phyloP scores from a whole-genome alignment of 2,888 invertebrate species.

The Nemurella pictetii region DNA sequence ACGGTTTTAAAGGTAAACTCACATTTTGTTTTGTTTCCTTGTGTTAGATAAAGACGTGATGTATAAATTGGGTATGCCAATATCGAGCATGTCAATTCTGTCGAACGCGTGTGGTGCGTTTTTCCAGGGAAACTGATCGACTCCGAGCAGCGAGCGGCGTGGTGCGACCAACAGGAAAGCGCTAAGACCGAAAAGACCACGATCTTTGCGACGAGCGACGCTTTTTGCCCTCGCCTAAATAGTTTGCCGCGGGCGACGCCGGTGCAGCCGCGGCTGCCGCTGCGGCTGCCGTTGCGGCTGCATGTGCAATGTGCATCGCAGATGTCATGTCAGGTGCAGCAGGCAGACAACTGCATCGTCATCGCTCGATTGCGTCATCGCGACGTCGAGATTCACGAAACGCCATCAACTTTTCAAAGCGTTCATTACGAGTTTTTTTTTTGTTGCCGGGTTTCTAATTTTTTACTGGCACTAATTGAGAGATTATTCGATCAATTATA shows the following conservation, averaged over 20 bases:
- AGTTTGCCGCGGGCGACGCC: background rate
- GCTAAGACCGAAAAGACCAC: no score
- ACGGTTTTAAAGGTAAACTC: background rate
- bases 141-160: no score
- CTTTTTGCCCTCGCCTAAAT: no score
- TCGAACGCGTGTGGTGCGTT: background rate
- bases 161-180: no score
- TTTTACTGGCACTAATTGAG: background rate
- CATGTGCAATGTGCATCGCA: constrained; percentile 2
- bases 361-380: background rate
- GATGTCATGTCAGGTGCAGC: constrained; percentile 19
- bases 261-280: background rate
- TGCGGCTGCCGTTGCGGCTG: background rate
- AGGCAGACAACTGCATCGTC: background rate
- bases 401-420: background rate
- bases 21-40: background rate
- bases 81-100: background rate
- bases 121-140: background rate
- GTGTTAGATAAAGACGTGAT: background rate
- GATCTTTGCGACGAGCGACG: background rate
- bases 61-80: background rate
- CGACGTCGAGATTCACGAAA: background rate
- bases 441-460: background rate
- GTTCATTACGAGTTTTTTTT: background rate
- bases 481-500: background rate